Percentiles rank a stretch among this genome's conserved stretches.
phyloP scores from a whole-genome alignment of 1,140 invertebrate genomes.

The Bombus huntii region DNA sequence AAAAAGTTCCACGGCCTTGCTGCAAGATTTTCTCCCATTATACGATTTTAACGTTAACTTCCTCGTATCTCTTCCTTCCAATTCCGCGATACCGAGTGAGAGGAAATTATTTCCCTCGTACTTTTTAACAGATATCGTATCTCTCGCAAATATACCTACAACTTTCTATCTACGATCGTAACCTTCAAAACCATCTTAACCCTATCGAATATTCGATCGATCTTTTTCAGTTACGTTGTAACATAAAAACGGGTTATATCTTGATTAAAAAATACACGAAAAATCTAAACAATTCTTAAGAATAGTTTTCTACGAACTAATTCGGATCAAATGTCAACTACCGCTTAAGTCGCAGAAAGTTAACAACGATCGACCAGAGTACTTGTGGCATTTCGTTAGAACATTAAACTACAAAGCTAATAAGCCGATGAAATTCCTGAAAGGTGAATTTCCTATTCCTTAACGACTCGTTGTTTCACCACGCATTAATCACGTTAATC shows the following conservation, averaged over 20 bases:
- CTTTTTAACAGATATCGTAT: neutral
- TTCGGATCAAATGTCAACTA: neutral
- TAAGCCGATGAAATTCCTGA: neutral
- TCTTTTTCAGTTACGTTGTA: too few species aligned
- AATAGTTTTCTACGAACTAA: neutral
- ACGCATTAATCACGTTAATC: neutral
- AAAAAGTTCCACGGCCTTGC: slow-evolving; percentile 7
- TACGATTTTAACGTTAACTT: slow-evolving; percentile 14
- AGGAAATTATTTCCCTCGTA: slow-evolving; percentile 1
- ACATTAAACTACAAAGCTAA: neutral
- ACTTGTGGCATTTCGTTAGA: neutral
- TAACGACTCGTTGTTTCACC: neutral
- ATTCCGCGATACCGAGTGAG: neutral
- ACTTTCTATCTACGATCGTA: neutral
- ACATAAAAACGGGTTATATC: too few species aligned
- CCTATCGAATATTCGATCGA: too few species aligned
- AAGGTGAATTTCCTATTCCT: neutral
- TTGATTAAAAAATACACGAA: neutral
- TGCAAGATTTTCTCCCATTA: neutral
- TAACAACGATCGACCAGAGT: neutral
- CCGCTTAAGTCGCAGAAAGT: neutral
- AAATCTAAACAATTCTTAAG: neutral
- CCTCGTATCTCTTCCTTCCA: neutral
- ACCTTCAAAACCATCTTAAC: neutral
- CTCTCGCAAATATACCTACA: neutral